Evolutionary conservation across 1,140 invertebrate species (phyloP).

Genomic region (Leptinotarsa lineolata): DNA sequence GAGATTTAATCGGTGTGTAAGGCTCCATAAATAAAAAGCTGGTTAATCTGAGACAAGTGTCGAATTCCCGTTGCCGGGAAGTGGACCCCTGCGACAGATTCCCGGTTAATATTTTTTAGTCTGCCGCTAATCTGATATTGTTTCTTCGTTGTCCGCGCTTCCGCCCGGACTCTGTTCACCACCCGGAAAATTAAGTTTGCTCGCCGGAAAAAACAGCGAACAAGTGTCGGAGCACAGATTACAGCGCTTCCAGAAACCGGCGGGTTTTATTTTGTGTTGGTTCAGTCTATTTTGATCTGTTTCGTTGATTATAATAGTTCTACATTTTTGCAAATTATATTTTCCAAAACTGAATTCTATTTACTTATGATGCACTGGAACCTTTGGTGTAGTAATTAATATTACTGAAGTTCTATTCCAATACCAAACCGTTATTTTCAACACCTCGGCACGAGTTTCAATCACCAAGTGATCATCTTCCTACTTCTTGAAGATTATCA

Average conservation of each 20-base stretch:
- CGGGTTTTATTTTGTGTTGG: not conserved
- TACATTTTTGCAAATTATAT: too few relatives aligned
- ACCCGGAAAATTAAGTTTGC: conserved; percentile 56
- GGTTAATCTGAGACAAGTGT: conserved; percentile 28
- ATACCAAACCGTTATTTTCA: too few relatives aligned
- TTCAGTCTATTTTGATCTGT: not conserved
- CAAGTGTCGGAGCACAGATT: conserved; percentile 47
- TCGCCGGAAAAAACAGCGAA: conserved; percentile 46
- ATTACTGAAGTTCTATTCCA: too few relatives aligned
- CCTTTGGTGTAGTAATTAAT: too few relatives aligned
- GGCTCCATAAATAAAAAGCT: conserved; percentile 25
- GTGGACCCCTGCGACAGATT: conserved; percentile 25
- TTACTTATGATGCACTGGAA: too few relatives aligned
- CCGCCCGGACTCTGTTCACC: conserved; percentile 50
- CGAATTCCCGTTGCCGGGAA: conserved; percentile 18
- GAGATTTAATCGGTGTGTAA: conserved; percentile 13
- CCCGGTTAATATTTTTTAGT: conserved; percentile 14
- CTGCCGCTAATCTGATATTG: conserved; percentile 51
- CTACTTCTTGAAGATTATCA: too few relatives aligned
- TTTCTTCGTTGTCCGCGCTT: conserved; percentile 48
- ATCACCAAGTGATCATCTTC: too few relatives aligned
- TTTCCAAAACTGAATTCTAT: too few relatives aligned
- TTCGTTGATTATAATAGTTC: too few relatives aligned
- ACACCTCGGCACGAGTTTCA: too few relatives aligned
- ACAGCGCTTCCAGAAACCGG: conserved; percentile 27